These are phyloP conservation scores for Hippotragus niger DNA, from an alignment of 2,113 vertebrate genomes.

Conservation along the genomic window DNA sequence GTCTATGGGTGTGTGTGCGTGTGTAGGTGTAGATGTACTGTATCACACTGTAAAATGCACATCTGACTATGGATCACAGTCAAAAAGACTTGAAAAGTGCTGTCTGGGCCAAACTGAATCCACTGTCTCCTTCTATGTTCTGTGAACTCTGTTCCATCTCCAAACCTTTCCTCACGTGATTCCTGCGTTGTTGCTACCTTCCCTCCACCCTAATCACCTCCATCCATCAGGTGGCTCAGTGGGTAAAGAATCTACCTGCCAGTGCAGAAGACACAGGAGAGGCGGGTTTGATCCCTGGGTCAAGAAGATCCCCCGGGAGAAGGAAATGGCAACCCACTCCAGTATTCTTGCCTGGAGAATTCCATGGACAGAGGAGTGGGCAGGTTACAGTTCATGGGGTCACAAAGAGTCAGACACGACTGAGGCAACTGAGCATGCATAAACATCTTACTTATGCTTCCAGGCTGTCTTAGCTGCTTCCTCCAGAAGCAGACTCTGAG, in stretches of 20 bases:
- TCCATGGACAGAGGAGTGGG: neutral
- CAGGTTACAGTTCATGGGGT: neutral
- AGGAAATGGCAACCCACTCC: neutral
- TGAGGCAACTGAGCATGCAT: neutral
- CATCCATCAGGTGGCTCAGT: neutral
- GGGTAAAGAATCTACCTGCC: neutral
- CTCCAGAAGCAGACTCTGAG: neutral
- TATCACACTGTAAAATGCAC: neutral
- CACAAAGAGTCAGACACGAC: neutral
- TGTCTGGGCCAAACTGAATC: neutral
- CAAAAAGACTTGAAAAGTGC: neutral
- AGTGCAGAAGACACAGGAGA: neutral
- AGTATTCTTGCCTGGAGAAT: neutral
- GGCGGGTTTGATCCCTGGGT: neutral
- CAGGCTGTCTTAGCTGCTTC: neutral
- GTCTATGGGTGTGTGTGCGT: neutral
- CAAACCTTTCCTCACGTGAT: rapidly evolving
- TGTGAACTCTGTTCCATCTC: neutral
- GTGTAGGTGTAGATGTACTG: neutral
- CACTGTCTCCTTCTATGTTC: neutral
- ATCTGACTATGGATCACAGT: neutral
- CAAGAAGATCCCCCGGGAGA: neutral
- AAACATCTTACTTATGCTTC: neutral
- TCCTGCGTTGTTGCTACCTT: rapidly evolving
- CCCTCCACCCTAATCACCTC: neutral